Evolutionary conservation across 2,888 invertebrate species (phyloP), one percentile per base, ranked within the genome.

Genomic region (Drosophila subsilvestris): DNA sequence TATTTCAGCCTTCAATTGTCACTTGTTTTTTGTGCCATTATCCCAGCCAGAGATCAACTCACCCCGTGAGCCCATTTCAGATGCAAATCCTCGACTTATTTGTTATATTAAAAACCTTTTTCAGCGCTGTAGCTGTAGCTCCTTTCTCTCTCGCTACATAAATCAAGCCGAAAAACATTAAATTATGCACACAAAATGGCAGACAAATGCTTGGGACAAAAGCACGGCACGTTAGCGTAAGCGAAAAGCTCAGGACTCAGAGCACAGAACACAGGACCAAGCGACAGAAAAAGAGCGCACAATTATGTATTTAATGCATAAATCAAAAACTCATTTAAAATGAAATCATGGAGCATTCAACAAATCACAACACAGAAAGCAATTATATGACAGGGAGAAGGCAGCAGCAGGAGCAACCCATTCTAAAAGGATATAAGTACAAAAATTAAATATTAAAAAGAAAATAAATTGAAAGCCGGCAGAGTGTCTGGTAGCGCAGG

Each of bases 311-410:
- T 84, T 79, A 86, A 86, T 77, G 78, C 87, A 85, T 86, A 86
- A 86, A 86, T 86, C 85, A 82, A 87, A 82, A 85, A 87, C 85
- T 87, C 85, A 85, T 85, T 85, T 85, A 87, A 85, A 87, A 86
- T 87, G 77, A 87, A 86, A 85, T 86, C 85, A 77, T 79, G 71
- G 53, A 69, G 78, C 72, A 76, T 76, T 86, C 85, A 79, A 74
- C 85, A 78, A 78, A 85, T 85, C 85, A 73, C 73, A 77, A 81
- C 65, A 76, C 53, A 43, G 47, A 75, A 78, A 69, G 72, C 82
- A 82, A 85, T 82, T 83, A 82, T 55, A 43, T 62, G 12, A 25
- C n/a, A 51, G 27, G 27, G 57, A 45, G 48, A 80, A 85, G 69
- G 50, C 54, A 63, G 49, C 47, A 59, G 47, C 61, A 75, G 63